A percentile compares a stretch with the other conserved stretches of the same genome.
These are phyloP conservation scores for Mesochorus sp. DNA, from an alignment of 2,888 invertebrate species.

Conservation along the genomic window DNA sequence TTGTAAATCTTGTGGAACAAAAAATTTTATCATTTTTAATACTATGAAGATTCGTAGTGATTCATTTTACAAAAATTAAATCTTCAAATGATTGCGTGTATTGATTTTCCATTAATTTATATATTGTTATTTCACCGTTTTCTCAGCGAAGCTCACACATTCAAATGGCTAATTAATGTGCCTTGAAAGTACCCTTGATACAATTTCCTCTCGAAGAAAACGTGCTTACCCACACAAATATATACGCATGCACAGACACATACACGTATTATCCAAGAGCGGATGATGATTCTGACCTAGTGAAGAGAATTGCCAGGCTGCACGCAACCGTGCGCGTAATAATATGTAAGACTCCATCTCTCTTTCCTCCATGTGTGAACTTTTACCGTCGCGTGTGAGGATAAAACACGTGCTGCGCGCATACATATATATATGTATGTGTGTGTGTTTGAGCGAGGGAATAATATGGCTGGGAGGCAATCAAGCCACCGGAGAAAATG, in stretches of 20 bases:
- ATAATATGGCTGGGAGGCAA: constrained; percentile 22
- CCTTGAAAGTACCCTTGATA: constrained; percentile 45
- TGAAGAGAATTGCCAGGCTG: constrained; percentile 61
- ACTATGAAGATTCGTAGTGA: too few relatives aligned
- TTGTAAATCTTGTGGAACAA: too few relatives aligned
- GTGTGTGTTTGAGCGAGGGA: too few relatives aligned
- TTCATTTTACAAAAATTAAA: too few relatives aligned
- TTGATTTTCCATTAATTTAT: too few relatives aligned
- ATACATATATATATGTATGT: constrained; percentile 12
- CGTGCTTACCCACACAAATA: not conserved
- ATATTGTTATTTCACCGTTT: too few relatives aligned
- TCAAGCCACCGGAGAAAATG: constrained; percentile 50
- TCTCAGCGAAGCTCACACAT: too few relatives aligned
- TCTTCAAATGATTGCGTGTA: too few relatives aligned
- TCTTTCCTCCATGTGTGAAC: constrained; percentile 49
- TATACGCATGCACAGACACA: constrained; percentile 21
- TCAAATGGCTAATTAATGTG: too few relatives aligned
- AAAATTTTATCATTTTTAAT: too few relatives aligned
- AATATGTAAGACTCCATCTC: constrained; percentile 55
- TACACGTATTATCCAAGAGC: constrained; percentile 22
- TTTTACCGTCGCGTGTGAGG: constrained; percentile 55
- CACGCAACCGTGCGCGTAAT: constrained; percentile 66
- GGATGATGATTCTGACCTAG: constrained; percentile 64
- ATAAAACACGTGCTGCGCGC: constrained; percentile 38
- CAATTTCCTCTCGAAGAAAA: constrained; percentile 29